Percentiles rank a stretch among this genome's conserved stretches.
Conservation (phyloP, 2,797 vertebrate species). For the Scyliorhinus canicula region DNA sequence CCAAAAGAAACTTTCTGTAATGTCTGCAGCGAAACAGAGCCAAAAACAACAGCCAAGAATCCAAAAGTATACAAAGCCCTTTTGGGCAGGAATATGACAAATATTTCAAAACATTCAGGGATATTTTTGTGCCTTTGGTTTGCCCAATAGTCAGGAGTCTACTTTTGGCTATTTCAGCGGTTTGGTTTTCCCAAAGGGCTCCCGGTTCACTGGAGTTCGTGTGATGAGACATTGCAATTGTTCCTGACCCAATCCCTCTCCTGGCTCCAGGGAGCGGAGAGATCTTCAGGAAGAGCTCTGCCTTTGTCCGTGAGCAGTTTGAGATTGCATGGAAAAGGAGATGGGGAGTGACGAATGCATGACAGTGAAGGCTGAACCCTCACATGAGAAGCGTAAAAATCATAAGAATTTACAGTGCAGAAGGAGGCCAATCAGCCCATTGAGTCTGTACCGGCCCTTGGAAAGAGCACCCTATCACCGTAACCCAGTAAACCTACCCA, state of each 20-base stretch:
- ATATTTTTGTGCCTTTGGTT: background rate
- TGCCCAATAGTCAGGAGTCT: background rate
- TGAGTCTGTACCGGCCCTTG: no score
- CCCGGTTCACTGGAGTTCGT: background rate
- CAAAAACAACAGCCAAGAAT: constrained; percentile 34
- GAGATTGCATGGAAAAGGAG: background rate
- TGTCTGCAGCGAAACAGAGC: background rate
- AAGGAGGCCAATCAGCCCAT: no score
- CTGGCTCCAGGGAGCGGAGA: background rate
- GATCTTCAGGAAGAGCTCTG: background rate
- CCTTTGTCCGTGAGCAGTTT: background rate
- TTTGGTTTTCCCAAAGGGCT: background rate
- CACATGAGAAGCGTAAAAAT: no score
- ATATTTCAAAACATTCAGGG: constrained; percentile 27
- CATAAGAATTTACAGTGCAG: no score
- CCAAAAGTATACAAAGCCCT: constrained; percentile 19
- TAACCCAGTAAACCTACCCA: no score
- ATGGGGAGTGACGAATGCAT: background rate
- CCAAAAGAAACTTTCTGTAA: constrained; percentile 35
- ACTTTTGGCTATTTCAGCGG: background rate
- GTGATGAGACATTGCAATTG: background rate
- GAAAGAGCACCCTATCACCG: no score
- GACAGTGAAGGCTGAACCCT: background rate
- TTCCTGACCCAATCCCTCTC: background rate
- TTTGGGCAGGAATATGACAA: background rate